Evolutionary conservation across 2,888 invertebrate species (phyloP), one percentile per base, ranked within the genome.

Genomic region (Nephrocerus scutellatus): DNA sequence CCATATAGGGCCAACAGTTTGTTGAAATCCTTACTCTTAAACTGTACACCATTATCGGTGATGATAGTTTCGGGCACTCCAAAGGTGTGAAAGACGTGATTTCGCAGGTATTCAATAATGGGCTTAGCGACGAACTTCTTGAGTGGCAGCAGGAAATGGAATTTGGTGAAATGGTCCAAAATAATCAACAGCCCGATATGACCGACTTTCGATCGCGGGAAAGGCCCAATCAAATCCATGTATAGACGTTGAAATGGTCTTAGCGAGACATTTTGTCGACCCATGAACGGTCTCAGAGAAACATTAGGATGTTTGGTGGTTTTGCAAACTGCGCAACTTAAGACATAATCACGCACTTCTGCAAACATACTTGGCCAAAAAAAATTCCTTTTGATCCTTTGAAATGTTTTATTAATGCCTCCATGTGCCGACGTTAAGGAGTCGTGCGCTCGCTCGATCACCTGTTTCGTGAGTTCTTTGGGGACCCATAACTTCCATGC

Each of bases 51-150:
- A 13, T 40, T 30, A 10, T 40, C 33, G 8, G 28, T 20, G 28
- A 28, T 28, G 7, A 51, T 25, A 3, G 23, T 15, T 30, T 45
- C 36, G 3, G 52, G 50, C 18, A 50, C 51, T 15, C 50, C 53
- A 43, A 53, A 56, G 9, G 47, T 20, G 14, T 50, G 35, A 26
- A 55, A 52, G 9, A 36, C 13, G 7, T 50, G 47, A 18, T 44
- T 23, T 13, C 18, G 25, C n/a, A 43, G 12, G 13, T 22, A 39
- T 20, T 28, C 13, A 4, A 25, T 14, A 5, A 43, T 22, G 4
- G 6, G 9, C 9, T 18, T 21, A 5, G 43, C 21, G 5, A 36
- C 26, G 13, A 26, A 26, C 16, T 19, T 31, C 2, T 23, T 23
- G 8, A 43, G 6, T 6, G 39, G 31, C 19, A 15, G 10, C 39